A percentile compares a stretch with the other conserved stretches of the same genome.
These are phyloP conservation scores for Pristionchus japonicus DNA, from an alignment of 2,888 invertebrate species.

Conservation along the genomic window DNA sequence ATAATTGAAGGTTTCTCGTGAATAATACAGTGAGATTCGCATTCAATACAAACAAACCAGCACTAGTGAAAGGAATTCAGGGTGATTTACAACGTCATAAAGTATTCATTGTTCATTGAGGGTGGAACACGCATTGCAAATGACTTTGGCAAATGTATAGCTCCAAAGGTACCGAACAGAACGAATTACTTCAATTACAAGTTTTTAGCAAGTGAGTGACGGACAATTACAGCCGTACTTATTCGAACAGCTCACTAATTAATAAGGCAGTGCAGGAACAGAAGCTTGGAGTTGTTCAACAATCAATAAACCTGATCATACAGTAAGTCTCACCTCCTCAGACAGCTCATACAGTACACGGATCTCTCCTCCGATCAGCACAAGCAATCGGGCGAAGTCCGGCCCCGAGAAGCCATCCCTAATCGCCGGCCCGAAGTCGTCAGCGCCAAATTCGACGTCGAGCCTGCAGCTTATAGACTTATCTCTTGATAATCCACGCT, in stretches of 20 bases:
- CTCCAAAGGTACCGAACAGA: too few species aligned
- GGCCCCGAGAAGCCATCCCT: slow-evolving; percentile 16
- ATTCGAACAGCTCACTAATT: too few species aligned
- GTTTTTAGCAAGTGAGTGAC: too few species aligned
- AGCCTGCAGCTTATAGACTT: not conserved
- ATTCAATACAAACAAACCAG: too few species aligned
- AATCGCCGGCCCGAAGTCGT: slow-evolving; percentile 37
- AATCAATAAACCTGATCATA: not conserved
- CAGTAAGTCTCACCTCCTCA: not conserved
- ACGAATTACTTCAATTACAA: too few species aligned
- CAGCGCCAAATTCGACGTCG: not conserved
- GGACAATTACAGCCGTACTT: too few species aligned
- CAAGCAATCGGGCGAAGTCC: slow-evolving; percentile 21
- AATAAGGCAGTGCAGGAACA: too few species aligned
- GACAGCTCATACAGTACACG: slow-evolving; percentile 40
- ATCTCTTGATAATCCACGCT: not conserved
- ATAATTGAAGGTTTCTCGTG: not conserved
- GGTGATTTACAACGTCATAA: not conserved
- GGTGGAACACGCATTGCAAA: not conserved
- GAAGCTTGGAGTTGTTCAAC: too few species aligned
- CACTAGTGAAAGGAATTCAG: too few species aligned
- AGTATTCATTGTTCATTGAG: not conserved
- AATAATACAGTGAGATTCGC: not conserved
- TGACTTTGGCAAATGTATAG: not conserved
- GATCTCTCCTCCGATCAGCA: slow-evolving; percentile 18